These are phyloP conservation scores for Anaspis maculata DNA, from an alignment of 2,888 invertebrate genomes.

Conservation along the genomic window DNA sequence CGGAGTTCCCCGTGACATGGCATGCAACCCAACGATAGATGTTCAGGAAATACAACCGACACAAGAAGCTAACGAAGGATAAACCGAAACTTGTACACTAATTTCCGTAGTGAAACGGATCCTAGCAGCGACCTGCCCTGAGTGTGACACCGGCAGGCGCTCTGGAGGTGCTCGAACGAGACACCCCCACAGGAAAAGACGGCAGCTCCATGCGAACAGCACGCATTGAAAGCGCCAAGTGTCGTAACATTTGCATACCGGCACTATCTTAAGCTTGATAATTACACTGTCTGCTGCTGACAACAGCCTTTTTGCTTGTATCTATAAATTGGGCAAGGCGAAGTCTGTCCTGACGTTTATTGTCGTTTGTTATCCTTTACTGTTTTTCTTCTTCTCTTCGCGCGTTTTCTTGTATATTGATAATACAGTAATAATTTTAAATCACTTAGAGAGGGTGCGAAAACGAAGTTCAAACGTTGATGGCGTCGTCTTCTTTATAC, in stretches of 20 bases:
- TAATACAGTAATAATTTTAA: too few species aligned
- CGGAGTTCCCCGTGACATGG: constrained; percentile 8
- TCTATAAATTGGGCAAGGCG: constrained; percentile 9
- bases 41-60: constrained; percentile 12
- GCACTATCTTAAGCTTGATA: constrained; percentile 17
- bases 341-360: constrained; percentile 11
- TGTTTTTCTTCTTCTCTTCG: background rate
- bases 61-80: constrained; percentile 18
- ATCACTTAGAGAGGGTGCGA: too few species aligned
- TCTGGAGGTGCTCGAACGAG: too few species aligned
- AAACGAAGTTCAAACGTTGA: too few species aligned
- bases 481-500: too few species aligned
- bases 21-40: constrained; percentile 11
- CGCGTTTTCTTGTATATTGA: background rate
- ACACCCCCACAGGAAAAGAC: too few species aligned
- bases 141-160: constrained; percentile 6
- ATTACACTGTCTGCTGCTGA: constrained; percentile 15
- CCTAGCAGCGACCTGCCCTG: constrained; percentile 9
- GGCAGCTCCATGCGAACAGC: too few species aligned
- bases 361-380: constrained; percentile 1
- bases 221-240: constrained; percentile 15
- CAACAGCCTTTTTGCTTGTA: constrained; percentile 14
- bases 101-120: constrained; percentile 8
- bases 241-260: constrained; percentile 18
- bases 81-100: constrained; percentile 17